Conservation (phyloP, 2,888 invertebrate genomes). For the Blomia tropicalis region DNA sequence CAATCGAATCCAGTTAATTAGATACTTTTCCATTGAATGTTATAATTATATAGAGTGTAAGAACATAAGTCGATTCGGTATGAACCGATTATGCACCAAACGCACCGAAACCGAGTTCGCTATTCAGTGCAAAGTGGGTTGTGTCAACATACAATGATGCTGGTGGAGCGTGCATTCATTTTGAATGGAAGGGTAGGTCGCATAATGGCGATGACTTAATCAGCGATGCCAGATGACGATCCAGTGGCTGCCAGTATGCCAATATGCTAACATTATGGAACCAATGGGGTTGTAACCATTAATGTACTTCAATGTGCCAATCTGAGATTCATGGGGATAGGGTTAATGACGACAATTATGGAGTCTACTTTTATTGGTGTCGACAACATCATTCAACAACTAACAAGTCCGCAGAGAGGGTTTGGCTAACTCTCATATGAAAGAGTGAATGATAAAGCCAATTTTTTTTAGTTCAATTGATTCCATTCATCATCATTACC, state of each 20-base stretch:
- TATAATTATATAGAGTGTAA: not conserved
- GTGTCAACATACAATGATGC: not conserved
- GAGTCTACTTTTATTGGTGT: not conserved
- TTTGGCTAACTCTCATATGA: too few species aligned
- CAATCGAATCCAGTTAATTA: too few species aligned
- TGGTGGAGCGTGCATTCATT: constrained; percentile 11
- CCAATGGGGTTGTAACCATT: not conserved
- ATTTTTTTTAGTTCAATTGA: not conserved
- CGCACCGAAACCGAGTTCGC: too few species aligned
- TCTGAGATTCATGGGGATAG: not conserved
- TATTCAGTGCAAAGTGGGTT: constrained; percentile 8
- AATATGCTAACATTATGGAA: not conserved
- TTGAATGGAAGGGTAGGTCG: too few species aligned
- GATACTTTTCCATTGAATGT: too few species aligned
- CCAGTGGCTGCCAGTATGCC: too few species aligned
- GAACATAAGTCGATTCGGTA: not conserved
- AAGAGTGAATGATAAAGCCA: too few species aligned
- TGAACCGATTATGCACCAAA: too few species aligned
- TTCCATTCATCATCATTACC: constrained; percentile 12
- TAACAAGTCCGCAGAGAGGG: not conserved
- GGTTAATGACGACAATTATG: not conserved
- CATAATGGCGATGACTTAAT: constrained; percentile 5
- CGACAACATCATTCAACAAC: not conserved
- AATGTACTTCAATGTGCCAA: too few species aligned
- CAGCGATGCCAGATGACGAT: too few species aligned